A percentile compares a stretch with the other conserved stretches of the same genome.
Conservation (phyloP, 2,113 vertebrate genomes). For the Antigone vipio region DNA sequence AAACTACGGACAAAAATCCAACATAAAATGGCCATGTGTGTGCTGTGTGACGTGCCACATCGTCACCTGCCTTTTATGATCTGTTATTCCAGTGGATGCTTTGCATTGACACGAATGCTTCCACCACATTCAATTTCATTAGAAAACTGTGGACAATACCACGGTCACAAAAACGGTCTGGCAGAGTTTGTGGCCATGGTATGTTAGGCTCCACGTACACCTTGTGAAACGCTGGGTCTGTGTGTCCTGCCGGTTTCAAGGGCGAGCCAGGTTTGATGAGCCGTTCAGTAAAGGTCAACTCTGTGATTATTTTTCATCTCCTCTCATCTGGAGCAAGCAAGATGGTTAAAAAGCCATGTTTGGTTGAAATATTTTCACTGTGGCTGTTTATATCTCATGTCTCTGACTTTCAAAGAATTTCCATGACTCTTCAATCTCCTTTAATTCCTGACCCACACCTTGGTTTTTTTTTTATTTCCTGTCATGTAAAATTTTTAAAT, state of each 20-base stretch:
- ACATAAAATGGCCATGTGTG: background rate
- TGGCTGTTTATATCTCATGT: background rate
- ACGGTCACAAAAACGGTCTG: background rate
- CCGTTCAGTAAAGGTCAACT: background rate
- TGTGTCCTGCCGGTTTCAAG: background rate
- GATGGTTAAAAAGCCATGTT: background rate
- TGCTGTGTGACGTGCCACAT: background rate
- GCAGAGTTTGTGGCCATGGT: background rate
- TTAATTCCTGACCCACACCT: background rate
- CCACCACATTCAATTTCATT: background rate
- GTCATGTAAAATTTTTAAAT: background rate
- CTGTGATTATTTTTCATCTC: background rate
- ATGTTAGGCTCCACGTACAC: rapidly evolving
- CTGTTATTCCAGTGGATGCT: background rate
- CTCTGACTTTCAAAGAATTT: background rate
- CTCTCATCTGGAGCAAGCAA: background rate
- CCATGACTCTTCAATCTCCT: background rate
- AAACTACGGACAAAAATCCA: background rate
- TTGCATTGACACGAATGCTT: background rate
- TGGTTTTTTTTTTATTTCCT: background rate
- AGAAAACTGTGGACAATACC: background rate
- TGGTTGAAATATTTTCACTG: background rate
- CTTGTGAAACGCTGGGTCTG: background rate
- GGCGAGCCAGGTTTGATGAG: background rate
- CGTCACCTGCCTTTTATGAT: background rate